Evolutionary conservation across 1,140 invertebrate species (phyloP).

Genomic region (Drosophila pseudoobscura): DNA sequence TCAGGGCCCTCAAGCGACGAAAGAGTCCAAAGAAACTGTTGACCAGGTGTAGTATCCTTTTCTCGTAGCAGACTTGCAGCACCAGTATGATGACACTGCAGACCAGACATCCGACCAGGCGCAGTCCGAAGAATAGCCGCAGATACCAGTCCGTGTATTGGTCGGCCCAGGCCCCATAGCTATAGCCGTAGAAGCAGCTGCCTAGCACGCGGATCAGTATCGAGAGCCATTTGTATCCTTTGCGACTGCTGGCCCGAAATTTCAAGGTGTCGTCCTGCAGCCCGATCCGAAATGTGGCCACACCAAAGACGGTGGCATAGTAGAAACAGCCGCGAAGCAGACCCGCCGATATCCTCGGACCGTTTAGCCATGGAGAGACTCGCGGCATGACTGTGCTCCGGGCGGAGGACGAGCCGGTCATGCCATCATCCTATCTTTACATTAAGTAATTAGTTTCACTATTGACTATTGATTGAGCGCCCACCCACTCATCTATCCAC

Average conservation of each 20-base stretch:
- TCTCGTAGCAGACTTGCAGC: conserved; percentile 34
- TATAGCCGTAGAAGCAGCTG: conserved; percentile 1
- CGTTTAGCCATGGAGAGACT: conserved; percentile 4
- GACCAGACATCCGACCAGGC: conserved; percentile 9
- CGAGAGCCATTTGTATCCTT: conserved; percentile 31
- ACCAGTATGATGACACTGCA: conserved; percentile 39
- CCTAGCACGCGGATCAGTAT: conserved; percentile 12
- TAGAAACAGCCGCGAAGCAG: conserved; percentile 15
- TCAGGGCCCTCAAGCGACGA: conserved; percentile 6
- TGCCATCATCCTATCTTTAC: neutral
- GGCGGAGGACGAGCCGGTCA: neutral
- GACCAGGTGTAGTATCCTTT: conserved; percentile 14
- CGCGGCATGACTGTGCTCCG: conserved; percentile 18
- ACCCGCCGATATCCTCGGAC: conserved; percentile 17
- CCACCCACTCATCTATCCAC: neutral
- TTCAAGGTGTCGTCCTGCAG: neutral
- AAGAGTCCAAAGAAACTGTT: conserved; percentile 47
- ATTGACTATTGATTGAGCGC: neutral
- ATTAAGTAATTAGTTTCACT: conserved; percentile 36
- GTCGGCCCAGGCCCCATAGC: conserved; percentile 3
- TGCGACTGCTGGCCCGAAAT: conserved; percentile 15
- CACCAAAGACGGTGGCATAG: conserved; percentile 18
- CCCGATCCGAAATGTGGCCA: conserved; percentile 10
- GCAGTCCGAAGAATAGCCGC: neutral
- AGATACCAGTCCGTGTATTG: conserved; percentile 6